Evolutionary conservation across 2,888 invertebrate genomes (phyloP).

Genomic region (Rhodophaea formosa): DNA sequence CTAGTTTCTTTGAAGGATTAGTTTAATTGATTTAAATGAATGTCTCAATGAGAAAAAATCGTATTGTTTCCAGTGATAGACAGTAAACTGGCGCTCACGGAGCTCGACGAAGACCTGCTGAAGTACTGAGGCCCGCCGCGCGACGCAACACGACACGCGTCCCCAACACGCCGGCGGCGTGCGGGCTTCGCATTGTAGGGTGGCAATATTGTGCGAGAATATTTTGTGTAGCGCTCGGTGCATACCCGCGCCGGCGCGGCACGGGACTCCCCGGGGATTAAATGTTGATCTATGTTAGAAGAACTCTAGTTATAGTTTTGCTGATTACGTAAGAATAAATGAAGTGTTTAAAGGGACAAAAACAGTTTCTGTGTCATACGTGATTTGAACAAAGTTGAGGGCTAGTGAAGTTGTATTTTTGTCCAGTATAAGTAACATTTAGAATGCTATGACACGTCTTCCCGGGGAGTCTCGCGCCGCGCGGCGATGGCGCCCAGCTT

Average conservation of each 20-base stretch:
- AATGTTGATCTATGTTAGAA: background rate
- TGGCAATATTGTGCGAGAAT: background rate
- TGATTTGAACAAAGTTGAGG: too few relatives aligned
- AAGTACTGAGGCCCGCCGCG: constrained; percentile 57
- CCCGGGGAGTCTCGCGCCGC: constrained; percentile 8
- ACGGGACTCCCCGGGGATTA: background rate
- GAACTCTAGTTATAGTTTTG: too few relatives aligned
- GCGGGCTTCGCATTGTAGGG: background rate
- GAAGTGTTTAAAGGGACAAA: too few relatives aligned
- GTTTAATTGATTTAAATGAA: too few relatives aligned
- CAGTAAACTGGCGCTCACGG: constrained; percentile 74
- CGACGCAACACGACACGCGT: constrained; percentile 18
- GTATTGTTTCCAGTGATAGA: constrained; percentile 65
- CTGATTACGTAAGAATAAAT: too few relatives aligned
- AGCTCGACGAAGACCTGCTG: constrained; percentile 65
- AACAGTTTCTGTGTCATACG: too few relatives aligned
- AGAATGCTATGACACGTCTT: background rate
- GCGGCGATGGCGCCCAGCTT: constrained; percentile 5
- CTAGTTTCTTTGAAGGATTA: too few relatives aligned
- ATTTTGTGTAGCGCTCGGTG: background rate
- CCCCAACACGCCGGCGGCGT: too few relatives aligned
- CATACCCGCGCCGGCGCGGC: background rate
- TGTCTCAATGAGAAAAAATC: too few relatives aligned
- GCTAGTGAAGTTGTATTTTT: too few relatives aligned
- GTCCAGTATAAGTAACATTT: background rate